These are phyloP conservation scores for Drosophila burlai DNA, from an alignment of 1,140 invertebrate species.

Conservation along the genomic window DNA sequence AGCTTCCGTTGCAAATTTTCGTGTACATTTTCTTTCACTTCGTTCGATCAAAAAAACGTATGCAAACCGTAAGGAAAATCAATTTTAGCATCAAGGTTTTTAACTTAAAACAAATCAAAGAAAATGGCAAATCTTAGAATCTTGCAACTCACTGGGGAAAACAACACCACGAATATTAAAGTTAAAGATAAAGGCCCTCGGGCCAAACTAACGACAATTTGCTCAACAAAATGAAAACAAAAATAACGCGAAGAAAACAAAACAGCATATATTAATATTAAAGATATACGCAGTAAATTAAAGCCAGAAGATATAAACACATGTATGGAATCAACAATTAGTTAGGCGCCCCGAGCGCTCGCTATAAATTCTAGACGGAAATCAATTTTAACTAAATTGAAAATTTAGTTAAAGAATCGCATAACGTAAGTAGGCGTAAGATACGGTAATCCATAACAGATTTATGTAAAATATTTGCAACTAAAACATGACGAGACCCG, in stretches of 20 bases:
- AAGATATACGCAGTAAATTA: conserved; percentile 52
- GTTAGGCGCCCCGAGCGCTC: conserved; percentile 58
- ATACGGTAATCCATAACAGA: conserved; percentile 38
- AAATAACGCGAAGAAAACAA: conserved; percentile 7
- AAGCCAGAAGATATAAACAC: conserved; percentile 55
- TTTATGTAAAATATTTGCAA: conserved; percentile 79
- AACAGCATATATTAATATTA: conserved; percentile 48
- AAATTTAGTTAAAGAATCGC: conserved; percentile 76
- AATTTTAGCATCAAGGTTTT: conserved; percentile 76
- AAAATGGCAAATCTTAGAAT: conserved; percentile 62
- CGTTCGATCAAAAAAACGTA: conserved; percentile 39
- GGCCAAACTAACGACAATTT: conserved; percentile 70
- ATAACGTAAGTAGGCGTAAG: conserved; percentile 53
- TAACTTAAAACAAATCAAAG: conserved; percentile 64
- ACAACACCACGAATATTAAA: conserved; percentile 83
- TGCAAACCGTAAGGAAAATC: conserved; percentile 19
- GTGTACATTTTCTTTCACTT: conserved; percentile 63
- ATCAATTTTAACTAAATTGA: conserved; percentile 76
- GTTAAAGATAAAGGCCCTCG: conserved; percentile 63
- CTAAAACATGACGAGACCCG: conserved; percentile 48
- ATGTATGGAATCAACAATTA: conserved; percentile 49
- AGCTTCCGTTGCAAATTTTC: conserved; percentile 67
- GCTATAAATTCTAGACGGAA: conserved; percentile 68
- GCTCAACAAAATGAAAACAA: conserved; percentile 51
- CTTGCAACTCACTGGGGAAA: conserved; percentile 84